Base-by-base conservation (phyloP, 2,113 vertebrate genomes). In the Serinus canaria region DNA sequence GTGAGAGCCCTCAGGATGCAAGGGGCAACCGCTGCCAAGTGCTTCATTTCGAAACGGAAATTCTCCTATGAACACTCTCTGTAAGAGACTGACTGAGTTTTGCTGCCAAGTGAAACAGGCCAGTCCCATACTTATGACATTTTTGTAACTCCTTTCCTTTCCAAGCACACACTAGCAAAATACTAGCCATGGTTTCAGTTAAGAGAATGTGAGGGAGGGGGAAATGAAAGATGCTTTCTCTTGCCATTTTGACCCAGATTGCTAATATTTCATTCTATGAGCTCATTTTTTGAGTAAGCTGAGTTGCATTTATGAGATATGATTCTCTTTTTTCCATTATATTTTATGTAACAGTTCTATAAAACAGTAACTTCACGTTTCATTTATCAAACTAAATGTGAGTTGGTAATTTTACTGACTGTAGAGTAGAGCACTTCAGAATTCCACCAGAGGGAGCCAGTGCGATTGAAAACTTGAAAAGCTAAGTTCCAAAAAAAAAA, bases 371-470 rank as follows among this genome's bases (percentile, higher is more conserved):
- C 4, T 11, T 74, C 33, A 9, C 1, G 2, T 67, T 68, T 46
- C n/a, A 63, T 43, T 30, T 53, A 10, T 30, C 35, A 20, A 81
- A 33, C 9, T 4, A 15, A 60, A 43, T 35, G 43, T 25, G 24
- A 41, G 33, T 37, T 30, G 27, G 15, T 43, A 41, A 16, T 39
- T 80, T 75, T 58, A 73, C 39, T 3, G 24, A n/a, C 28, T 30
- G 19, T 12, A 1, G 58, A 67, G 56, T 0, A 49, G n/a, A 92
- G 4, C 25, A 23, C 28, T 23, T 68, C 58, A 31, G 62, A 77
- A n/a, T 35, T 84, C 90, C 95, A 94, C 94, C 59, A 96, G 95
- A 96, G 95, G 96, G 96, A 96, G 92, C 95, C 20, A 68, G 49
- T 39, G 85, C 49, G 67, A 90, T 50, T 41, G 16, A 37, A 77